Conservation (phyloP, 2,888 invertebrate genomes). For the Drosophila multiciliata region DNA sequence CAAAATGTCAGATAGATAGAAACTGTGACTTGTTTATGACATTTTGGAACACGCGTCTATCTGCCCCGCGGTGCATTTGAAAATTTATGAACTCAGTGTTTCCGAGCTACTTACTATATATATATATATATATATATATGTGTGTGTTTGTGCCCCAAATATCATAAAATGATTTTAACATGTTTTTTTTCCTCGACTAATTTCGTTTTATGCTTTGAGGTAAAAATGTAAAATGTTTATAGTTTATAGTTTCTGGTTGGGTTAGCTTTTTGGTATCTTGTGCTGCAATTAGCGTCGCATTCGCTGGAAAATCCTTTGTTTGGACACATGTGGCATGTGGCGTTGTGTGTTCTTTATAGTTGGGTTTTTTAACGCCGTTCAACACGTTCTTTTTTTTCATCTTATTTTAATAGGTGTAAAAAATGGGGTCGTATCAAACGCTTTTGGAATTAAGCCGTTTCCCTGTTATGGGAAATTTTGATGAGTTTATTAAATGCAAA, state of each 20-base stretch:
- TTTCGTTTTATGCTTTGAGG: conserved; percentile 59
- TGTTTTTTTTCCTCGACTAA: conserved; percentile 71
- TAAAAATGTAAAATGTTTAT: conserved; percentile 59
- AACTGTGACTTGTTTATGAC: conserved; percentile 70
- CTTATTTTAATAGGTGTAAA: conserved; percentile 73
- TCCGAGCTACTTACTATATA: conserved; percentile 21
- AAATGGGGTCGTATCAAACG: conserved; percentile 73
- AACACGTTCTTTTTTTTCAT: conserved; percentile 39
- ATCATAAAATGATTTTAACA: conserved; percentile 69
- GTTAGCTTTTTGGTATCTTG: conserved; percentile 37
- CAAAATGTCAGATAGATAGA: conserved; percentile 60
- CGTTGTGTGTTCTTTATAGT: conserved; percentile 37
- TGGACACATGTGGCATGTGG: conserved; percentile 70
- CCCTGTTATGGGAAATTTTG: conserved; percentile 59
- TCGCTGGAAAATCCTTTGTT: conserved; percentile 74
- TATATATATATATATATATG: conserved; percentile 3
- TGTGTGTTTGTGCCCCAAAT: conserved; percentile 33
- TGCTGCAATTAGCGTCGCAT: conserved; percentile 69
- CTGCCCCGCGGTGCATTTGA: conserved; percentile 38
- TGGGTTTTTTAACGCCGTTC: conserved; percentile 42
- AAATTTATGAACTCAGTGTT: conserved; percentile 62
- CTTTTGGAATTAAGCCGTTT: conserved; percentile 62
- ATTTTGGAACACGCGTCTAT: conserved; percentile 71
- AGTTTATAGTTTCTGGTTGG: conserved; percentile 51
- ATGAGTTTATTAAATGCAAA: conserved; percentile 79